Base-by-base conservation (phyloP, 1,140 invertebrate genomes). In the Papilio polytes region DNA sequence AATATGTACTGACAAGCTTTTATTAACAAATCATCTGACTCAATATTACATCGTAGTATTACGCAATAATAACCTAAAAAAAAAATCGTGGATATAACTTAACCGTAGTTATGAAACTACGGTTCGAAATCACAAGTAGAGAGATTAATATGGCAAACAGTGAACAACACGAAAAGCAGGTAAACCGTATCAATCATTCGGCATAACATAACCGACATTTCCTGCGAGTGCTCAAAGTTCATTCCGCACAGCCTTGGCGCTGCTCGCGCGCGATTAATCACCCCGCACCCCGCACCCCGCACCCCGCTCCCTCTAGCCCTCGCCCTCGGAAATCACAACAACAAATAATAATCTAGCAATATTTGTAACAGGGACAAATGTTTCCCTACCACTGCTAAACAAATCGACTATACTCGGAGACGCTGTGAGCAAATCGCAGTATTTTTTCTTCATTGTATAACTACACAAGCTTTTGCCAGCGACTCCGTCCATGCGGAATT, bases 191-290 rank as follows among this genome's bases (percentile, higher is more conserved):
- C 63, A 70, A 70, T 70, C 63, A 70, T 36, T 70, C 63, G 63
- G 26, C 63, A 70, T 70, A 70, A 70, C 63, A 70, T 70, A 70
- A 70, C 63, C 63, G 63, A 70, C 63, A 70, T 70, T 70, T 70
- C 63, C 63, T 70, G 12, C 63, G 63, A 70, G 63, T 31, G 63
- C 63, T 70, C 26, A 31, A 70, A 70, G 63, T 70, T 70, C 63
- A 70, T 70, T 70, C 63, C 63, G 63, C 26, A 15, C 63, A 31
- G 26, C 63, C 63, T 70, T 70, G 63, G 63, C 26, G 26, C 22
- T 70, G 63, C 63, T 70, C 12, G 22, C 63, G 63, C 26, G 13
- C 63, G 12, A 70, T 70, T 70, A 70, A 70, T 70, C 63, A 70
- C 63, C 6, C 26, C 63, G 13, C 63, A 26, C 59, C 26, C 63